Percentiles rank a stretch among this genome's conserved stretches.
Evolutionary conservation across 2,797 vertebrate species (phyloP).

Genomic region (Syngnathus rostellatus): DNA sequence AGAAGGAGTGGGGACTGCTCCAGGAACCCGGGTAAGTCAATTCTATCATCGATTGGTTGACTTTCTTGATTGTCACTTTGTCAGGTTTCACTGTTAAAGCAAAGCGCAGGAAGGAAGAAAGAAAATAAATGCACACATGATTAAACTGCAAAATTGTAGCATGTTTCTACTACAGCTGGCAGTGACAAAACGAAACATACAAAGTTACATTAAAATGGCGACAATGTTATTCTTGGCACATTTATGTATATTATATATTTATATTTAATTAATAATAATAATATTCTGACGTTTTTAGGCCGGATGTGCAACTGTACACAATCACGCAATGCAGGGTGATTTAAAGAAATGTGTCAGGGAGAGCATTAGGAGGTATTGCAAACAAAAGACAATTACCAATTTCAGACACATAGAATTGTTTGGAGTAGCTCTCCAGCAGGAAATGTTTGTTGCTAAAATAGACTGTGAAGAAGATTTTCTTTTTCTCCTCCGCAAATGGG

Average conservation of each 20-base stretch:
- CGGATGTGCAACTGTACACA: too few species aligned
- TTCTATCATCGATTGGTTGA: conserved; percentile 45
- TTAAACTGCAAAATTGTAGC: background rate
- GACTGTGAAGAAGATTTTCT: conserved; percentile 44
- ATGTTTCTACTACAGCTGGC: background rate
- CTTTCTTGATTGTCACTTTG: conserved; percentile 42
- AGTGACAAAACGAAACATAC: too few species aligned
- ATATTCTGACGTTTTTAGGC: too few species aligned
- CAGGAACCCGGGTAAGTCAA: conserved; percentile 66
- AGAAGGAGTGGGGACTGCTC: conserved; percentile 66
- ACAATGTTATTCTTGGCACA: too few species aligned
- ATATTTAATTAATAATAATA: too few species aligned
- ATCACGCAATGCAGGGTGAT: too few species aligned
- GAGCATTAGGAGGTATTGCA: background rate
- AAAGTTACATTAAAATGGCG: too few species aligned
- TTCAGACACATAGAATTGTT: conserved; percentile 53
- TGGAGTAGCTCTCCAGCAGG: conserved; percentile 56
- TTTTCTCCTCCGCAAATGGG: conserved; percentile 57
- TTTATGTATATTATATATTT: too few species aligned
- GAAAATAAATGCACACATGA: background rate
- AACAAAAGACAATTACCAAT: conserved; percentile 48
- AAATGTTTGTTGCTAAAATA: conserved; percentile 42
- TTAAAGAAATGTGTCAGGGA: too few species aligned
- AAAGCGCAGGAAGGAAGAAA: background rate
- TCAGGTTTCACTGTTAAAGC: conserved; percentile 64